phyloP scores from a whole-genome alignment of 2,888 invertebrate species.

The Amiota minor region DNA sequence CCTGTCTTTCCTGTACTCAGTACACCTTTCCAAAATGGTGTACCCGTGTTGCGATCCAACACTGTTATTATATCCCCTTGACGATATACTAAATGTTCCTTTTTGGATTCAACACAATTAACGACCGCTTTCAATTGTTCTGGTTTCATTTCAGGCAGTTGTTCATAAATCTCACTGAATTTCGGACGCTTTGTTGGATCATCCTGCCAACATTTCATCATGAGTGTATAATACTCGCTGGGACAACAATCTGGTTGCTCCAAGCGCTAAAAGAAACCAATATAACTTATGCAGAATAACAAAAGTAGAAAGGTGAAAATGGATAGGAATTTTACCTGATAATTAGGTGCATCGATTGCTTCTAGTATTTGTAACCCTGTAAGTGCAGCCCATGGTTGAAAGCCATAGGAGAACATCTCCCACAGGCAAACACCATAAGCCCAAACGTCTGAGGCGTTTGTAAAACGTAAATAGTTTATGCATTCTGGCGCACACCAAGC shows the following conservation, averaged over 20 bases:
- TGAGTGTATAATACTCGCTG: slow-evolving; percentile 90
- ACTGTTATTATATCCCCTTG: slow-evolving; percentile 94
- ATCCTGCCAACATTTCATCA: slow-evolving; percentile 98
- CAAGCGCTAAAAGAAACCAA: slow-evolving; percentile 78
- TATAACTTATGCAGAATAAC: slow-evolving; percentile 24
- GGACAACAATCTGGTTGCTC: slow-evolving; percentile 97
- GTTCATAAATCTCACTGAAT: slow-evolving; percentile 87
- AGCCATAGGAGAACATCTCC: slow-evolving; percentile 99
- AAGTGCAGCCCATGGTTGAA: slow-evolving; percentile 97
- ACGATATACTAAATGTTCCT: slow-evolving; percentile 86
- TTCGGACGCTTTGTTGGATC: slow-evolving; percentile 90
- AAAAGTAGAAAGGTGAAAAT: background rate
- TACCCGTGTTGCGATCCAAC: slow-evolving; percentile 84
- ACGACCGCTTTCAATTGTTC: slow-evolving; percentile 91
- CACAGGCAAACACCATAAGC: slow-evolving; percentile 98
- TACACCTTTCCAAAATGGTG: slow-evolving; percentile 91
- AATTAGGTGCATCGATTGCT: slow-evolving; percentile 94
- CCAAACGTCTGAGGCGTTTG: slow-evolving; percentile 98
- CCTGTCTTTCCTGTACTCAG: slow-evolving; percentile 93
- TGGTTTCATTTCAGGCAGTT: slow-evolving; percentile 89
- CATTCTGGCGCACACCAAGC: slow-evolving; percentile 99
- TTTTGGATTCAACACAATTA: slow-evolving; percentile 75
- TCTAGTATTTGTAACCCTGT: slow-evolving; percentile 95
- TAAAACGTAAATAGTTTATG: slow-evolving; percentile 95
- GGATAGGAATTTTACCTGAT: slow-evolving; percentile 75